Percentiles rank a stretch among this genome's conserved stretches.
Evolutionary conservation across 2,797 vertebrate species (phyloP).

Genomic region (Melopsittacus undulatus): DNA sequence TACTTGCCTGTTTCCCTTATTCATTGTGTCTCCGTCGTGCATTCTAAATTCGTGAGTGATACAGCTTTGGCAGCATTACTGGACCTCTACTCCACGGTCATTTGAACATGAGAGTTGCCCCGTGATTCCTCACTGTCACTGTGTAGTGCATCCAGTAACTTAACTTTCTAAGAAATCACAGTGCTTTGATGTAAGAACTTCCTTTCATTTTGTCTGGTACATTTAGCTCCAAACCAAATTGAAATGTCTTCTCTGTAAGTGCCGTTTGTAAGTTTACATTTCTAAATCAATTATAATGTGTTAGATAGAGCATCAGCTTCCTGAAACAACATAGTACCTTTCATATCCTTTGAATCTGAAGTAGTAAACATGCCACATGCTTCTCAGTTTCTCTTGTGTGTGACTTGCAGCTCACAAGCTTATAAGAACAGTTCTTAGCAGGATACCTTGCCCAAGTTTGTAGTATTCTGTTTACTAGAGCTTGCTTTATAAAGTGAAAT

Average conservation of each 20-base stretch:
- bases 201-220: not conserved
- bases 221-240: not conserved
- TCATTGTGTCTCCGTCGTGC: not conserved
- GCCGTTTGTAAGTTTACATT: not conserved
- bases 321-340: not conserved
- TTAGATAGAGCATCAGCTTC: not conserved
- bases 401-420: not conserved
- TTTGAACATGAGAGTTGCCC: not conserved
- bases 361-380: not conserved
- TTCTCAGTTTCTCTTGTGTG: not conserved
- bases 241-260: not conserved
- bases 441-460: not conserved
- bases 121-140: rapidly evolving
- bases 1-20: not conserved
- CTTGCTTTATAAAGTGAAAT: constrained; percentile 3
- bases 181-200: not conserved
- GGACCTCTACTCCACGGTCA: not conserved
- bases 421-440: not conserved
- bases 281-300: not conserved
- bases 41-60: not conserved
- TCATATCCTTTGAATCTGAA: not conserved
- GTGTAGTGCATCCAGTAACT: not conserved
- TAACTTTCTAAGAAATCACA: not conserved
- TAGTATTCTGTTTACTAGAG: constrained; percentile 6
- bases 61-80: rapidly evolving